Evolutionary conservation across 35 echinoderm and acorn worm species (phyloP), one percentile per base, ranked within the genome.

Genomic region (Apostichopus japonicus): DNA sequence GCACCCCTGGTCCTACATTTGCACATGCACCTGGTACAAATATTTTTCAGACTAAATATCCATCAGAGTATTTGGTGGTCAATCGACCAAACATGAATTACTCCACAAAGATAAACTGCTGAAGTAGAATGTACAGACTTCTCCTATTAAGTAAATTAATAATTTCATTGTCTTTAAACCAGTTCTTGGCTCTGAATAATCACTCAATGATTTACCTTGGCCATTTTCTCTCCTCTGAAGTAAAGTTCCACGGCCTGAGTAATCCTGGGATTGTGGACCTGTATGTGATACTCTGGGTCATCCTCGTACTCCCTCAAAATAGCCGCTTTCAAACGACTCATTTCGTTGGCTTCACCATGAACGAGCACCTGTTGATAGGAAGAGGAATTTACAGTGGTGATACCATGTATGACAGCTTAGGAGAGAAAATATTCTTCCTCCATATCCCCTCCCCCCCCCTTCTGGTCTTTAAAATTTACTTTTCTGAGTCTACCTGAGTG

Each of bases 201-300:
- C n/a, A 21, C 15, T 75, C 16, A 84, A 57, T n/a, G 56, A 5
- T 44, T 44, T 77, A 98, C 97, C 94, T 98, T 98, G 6, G 97
- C 97, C 92, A 99, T 99, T 71, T 99, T 99, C 78, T 99, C 97
- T 79, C 97, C 97, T 87, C 95, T 94, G 90, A 99, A 99, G 95
- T 99, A 96, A 63, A 99, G 93, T 56, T 99, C 97, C 8, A 99
- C 97, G 22, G 96, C 96, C 54, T 99, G 97, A 13, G 95, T 99
- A 9, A 90, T 98, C 78, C 87, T 91, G 5, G 97, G 97, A 55
- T 99, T 99, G 72, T 96, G 97, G 23, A 99, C 95, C 75, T 99
- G 97, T 22, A 99, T 99, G 80, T 96, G 93, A 79, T 93, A 92
- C 73, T 99, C 97, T 10, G 79, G 86, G 44, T 96, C 95, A 79